Conservation (phyloP, 1,140 invertebrate genomes). For the Drosophila micromelanica region DNA sequence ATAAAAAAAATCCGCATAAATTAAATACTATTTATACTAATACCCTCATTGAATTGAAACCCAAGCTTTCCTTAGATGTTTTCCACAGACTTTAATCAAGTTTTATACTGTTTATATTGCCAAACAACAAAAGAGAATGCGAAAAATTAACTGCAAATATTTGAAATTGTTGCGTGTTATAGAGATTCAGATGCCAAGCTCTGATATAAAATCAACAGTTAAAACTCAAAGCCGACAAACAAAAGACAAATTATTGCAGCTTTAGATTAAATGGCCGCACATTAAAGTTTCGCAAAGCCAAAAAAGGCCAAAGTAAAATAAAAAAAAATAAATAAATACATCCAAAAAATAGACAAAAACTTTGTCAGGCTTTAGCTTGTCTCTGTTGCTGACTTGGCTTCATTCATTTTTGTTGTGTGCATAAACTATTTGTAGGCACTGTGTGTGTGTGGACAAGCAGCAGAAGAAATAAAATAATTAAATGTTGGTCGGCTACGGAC, state of each 20-base stretch:
- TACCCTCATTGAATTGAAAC: too few relatives aligned
- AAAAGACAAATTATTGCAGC: conserved; percentile 36
- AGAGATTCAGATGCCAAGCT: neutral
- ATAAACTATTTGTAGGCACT: conserved; percentile 44
- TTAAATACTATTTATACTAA: too few relatives aligned
- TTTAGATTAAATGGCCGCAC: conserved; percentile 46
- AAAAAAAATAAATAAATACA: conserved; percentile 11
- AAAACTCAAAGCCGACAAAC: conserved; percentile 13
- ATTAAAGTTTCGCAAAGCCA: conserved; percentile 27
- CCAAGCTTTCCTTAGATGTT: too few relatives aligned
- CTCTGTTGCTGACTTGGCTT: conserved; percentile 33
- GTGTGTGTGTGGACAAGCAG: neutral
- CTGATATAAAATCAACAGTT: conserved; percentile 22
- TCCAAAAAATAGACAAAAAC: conserved; percentile 6
- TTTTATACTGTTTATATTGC: neutral
- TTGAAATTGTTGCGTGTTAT: neutral
- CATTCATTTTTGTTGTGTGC: conserved; percentile 33
- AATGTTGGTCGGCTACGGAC: conserved; percentile 22
- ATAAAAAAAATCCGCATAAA: too few relatives aligned
- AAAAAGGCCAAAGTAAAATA: neutral
- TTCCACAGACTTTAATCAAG: neutral
- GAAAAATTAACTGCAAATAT: neutral
- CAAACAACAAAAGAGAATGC: neutral
- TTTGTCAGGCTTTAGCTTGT: conserved; percentile 27
- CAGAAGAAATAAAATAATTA: conserved; percentile 49